These are phyloP conservation scores for Atethmia centrago DNA, from an alignment of 2,888 invertebrate genomes.

Conservation along the genomic window DNA sequence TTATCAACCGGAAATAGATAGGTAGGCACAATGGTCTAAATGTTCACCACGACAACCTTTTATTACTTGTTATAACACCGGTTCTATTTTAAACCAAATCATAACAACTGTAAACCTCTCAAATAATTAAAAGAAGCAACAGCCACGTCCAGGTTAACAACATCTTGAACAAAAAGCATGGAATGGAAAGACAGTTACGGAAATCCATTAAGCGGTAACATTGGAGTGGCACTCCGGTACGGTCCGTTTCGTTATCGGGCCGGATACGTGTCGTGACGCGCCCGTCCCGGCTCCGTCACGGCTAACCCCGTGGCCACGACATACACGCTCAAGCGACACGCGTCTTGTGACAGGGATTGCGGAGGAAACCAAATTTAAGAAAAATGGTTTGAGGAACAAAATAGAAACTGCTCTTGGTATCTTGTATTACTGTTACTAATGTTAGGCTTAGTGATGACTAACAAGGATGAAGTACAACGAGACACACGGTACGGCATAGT, in stretches of 20 bases:
- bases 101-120: neutral
- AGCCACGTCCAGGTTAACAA: constrained; percentile 33
- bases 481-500: neutral
- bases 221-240: constrained; percentile 47
- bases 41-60: neutral
- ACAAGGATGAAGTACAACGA: too few relatives aligned
- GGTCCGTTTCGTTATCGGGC: constrained; percentile 46
- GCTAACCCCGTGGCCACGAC: neutral
- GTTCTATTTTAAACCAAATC: neutral
- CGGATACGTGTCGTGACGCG: constrained; percentile 52
- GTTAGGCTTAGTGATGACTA: neutral
- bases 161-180: constrained; percentile 33
- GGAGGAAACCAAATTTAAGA: neutral
- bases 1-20: neutral
- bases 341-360: neutral
- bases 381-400: neutral
- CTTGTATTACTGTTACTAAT: neutral
- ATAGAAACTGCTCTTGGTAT: neutral
- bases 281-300: constrained; percentile 16
- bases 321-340: neutral
- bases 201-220: constrained; percentile 63
- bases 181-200: constrained; percentile 52
- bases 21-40: neutral
- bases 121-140: neutral
- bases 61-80: neutral